These are phyloP conservation scores for Ptychoptera contaminata DNA, from an alignment of 2,888 invertebrate genomes.

Conservation along the genomic window DNA sequence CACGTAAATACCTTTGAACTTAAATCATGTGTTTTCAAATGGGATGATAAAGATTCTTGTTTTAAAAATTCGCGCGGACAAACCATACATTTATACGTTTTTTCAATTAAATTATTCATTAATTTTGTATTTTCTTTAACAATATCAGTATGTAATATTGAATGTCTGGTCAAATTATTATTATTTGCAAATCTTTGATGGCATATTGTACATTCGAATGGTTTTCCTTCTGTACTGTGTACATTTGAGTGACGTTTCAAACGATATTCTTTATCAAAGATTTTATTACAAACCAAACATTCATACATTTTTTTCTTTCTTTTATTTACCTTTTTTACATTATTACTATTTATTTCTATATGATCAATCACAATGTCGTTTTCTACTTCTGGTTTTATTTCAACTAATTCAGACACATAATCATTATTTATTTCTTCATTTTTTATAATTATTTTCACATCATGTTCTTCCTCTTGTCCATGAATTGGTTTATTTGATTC, in stretches of 20 bases:
- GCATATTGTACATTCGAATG: conserved; percentile 19
- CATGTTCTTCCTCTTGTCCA: too few relatives aligned
- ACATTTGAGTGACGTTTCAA: conserved; percentile 20
- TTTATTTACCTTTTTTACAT: conserved; percentile 15
- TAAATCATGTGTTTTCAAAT: conserved; percentile 23
- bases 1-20: conserved; percentile 24
- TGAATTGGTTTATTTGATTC: too few relatives aligned
- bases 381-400: conserved; percentile 14
- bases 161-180: conserved; percentile 18
- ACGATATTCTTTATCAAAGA: conserved; percentile 32
- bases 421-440: background rate
- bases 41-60: conserved; percentile 34
- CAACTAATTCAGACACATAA: conserved; percentile 8
- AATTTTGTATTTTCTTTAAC: conserved; percentile 5
- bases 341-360: conserved; percentile 10
- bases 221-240: conserved; percentile 16
- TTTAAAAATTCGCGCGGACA: conserved; percentile 38
- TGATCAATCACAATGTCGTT: conserved; percentile 18
- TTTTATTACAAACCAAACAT: conserved; percentile 34
- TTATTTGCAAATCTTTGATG: conserved; percentile 17
- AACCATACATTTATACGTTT: conserved; percentile 30
- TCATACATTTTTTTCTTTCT: conserved; percentile 9
- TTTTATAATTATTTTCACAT: too few relatives aligned
- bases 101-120: conserved; percentile 4
- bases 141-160: conserved; percentile 16